These are phyloP conservation scores for Ramphastos sulfuratus DNA, from an alignment of 2,113 vertebrate species.

Conservation along the genomic window DNA sequence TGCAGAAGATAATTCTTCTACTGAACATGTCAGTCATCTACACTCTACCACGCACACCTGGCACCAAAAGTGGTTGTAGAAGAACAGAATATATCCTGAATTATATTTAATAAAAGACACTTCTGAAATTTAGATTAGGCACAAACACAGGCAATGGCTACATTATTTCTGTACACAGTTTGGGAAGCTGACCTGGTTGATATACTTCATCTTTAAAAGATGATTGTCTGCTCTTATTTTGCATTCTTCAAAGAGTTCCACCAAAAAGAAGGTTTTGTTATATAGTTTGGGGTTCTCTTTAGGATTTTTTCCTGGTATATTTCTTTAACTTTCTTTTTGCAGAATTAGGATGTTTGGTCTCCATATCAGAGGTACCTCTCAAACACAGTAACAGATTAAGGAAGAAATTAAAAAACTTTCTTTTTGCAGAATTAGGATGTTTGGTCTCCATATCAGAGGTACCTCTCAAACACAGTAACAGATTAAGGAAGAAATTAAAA, in stretches of 20 bases:
- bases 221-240: background rate
- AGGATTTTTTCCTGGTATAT: background rate
- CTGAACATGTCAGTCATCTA: background rate
- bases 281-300: background rate
- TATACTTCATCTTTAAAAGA: background rate
- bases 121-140: background rate
- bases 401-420: background rate
- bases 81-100: background rate
- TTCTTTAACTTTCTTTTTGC: background rate
- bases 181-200: background rate
- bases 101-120: background rate
- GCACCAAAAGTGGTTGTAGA: background rate
- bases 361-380: background rate
- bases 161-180: background rate
- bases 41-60: rapidly evolving
- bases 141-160: background rate
- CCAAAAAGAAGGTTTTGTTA: background rate
- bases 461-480: background rate
- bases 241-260: background rate
- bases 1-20: background rate
- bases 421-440: rapidly evolving
- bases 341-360: rapidly evolving
- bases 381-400: background rate
- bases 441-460: background rate
- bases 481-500: background rate